These are phyloP conservation scores for Chrysolina haemoptera DNA, from an alignment of 2,888 invertebrate species.

Conservation along the genomic window DNA sequence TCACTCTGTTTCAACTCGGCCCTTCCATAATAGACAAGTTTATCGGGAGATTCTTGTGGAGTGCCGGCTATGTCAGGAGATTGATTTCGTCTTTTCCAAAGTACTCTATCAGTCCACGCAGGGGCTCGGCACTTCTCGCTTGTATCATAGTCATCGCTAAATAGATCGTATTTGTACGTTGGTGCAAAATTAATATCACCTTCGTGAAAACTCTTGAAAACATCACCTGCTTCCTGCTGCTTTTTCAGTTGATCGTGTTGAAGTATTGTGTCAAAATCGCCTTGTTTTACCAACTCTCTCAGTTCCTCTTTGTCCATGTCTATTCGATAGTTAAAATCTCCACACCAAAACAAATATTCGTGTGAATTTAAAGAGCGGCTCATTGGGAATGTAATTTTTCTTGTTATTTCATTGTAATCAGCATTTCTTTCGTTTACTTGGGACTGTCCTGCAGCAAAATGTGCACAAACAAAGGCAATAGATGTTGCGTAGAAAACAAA, in stretches of 20 bases:
- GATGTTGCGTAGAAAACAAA: constrained; percentile 94
- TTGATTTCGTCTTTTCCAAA: constrained; percentile 89
- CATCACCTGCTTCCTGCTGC: constrained; percentile 85
- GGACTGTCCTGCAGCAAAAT: constrained; percentile 98
- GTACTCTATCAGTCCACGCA: constrained; percentile 98
- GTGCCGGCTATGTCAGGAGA: constrained; percentile 77
- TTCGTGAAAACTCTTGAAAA: constrained; percentile 94
- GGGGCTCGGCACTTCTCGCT: constrained; percentile 98
- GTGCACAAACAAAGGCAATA: constrained; percentile 97
- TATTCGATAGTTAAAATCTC: constrained; percentile 98
- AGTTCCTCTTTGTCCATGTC: constrained; percentile 96
- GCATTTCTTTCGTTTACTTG: constrained; percentile 96
- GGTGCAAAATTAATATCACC: constrained; percentile 94
- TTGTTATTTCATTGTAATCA: constrained; percentile 95
- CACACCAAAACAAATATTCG: constrained; percentile 99
- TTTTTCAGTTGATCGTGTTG: constrained; percentile 90
- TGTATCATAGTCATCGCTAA: constrained; percentile 99
- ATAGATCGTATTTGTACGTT: constrained; percentile 98
- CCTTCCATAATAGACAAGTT: constrained; percentile 89
- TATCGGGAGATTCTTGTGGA: constrained; percentile 78
- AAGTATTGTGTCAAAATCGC: constrained; percentile 83
- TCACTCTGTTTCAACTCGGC: constrained; percentile 98
- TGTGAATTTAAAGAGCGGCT: constrained; percentile 93
- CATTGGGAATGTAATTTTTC: constrained; percentile 93
- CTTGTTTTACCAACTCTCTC: constrained; percentile 84